These are phyloP conservation scores for Catagonus wagneri DNA, from an alignment of 2,113 vertebrate genomes.

Conservation along the genomic window DNA sequence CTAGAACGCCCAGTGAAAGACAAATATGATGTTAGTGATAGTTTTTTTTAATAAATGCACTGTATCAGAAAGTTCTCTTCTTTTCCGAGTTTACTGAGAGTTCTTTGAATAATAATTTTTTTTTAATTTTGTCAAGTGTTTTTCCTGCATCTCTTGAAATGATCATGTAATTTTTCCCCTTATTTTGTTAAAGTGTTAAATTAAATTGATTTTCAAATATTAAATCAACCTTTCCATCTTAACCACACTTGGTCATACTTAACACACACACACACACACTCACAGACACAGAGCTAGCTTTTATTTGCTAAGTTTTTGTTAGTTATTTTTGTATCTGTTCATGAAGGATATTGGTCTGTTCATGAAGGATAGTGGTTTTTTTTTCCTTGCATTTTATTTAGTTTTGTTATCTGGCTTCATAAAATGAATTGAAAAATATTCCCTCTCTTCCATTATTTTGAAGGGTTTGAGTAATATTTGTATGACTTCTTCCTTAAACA, in stretches of 20 bases:
- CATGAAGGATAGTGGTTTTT: neutral
- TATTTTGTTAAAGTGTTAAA: neutral
- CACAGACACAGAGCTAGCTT: neutral
- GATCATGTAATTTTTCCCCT: neutral
- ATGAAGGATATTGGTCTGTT: neutral
- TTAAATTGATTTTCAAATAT: constrained; percentile 6
- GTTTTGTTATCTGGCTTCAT: neutral
- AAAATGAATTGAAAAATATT: neutral
- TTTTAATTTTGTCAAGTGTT: neutral
- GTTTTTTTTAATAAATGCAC: neutral
- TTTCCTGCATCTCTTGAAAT: neutral
- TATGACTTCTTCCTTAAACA: neutral
- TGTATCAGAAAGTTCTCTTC: neutral
- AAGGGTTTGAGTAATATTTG: neutral
- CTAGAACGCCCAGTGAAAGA: neutral
- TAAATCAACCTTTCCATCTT: constrained; percentile 18
- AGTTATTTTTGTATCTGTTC: neutral
- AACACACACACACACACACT: neutral
- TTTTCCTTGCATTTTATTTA: neutral
- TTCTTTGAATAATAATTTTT: neutral
- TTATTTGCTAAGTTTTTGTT: neutral
- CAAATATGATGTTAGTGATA: neutral
- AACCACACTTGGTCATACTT: neutral
- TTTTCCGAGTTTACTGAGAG: neutral
- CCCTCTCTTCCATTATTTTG: neutral